Evolutionary conservation across 2,888 invertebrate genomes (phyloP).

Genomic region (Aelia acuminata): DNA sequence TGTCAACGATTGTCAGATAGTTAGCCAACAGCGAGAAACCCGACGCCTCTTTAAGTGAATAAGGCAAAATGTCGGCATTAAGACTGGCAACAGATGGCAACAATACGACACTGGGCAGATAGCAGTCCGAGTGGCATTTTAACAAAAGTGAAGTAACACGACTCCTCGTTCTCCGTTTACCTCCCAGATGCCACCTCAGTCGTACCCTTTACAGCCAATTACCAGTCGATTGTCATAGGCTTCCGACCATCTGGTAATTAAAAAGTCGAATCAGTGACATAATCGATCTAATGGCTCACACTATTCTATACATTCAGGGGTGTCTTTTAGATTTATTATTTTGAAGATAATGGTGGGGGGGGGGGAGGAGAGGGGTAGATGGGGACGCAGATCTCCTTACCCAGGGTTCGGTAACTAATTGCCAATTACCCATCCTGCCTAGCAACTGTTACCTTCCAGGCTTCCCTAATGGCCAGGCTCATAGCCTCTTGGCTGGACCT

Average conservation of each 20-base stretch:
- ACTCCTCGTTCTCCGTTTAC: conserved; percentile 18
- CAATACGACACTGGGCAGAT: conserved; percentile 22
- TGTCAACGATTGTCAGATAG: conserved; percentile 39
- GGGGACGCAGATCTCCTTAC: neutral
- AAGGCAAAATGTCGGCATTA: conserved; percentile 6
- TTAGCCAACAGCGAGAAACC: conserved; percentile 38
- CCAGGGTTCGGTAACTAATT: conserved; percentile 20
- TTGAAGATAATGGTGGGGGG: neutral
- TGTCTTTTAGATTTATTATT: conserved; percentile 30
- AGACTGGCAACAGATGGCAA: conserved; percentile 40
- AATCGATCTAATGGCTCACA: conserved; percentile 11
- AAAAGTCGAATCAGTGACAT: conserved; percentile 37
- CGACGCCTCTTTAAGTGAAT: conserved; percentile 24
- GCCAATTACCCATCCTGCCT: conserved; percentile 6
- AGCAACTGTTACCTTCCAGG: neutral
- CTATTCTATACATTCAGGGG: neutral
- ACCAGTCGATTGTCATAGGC: neutral
- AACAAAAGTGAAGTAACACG: conserved; percentile 32
- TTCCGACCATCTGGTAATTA: conserved; percentile 17
- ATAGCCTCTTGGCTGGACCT: neutral
- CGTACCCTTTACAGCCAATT: conserved; percentile 41
- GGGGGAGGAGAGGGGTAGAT: neutral
- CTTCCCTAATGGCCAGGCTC: neutral
- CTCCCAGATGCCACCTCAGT: conserved; percentile 39
- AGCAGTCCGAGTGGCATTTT: neutral